Percentiles rank a stretch among this genome's conserved stretches.
Evolutionary conservation across 2,113 vertebrate genomes (phyloP).

Genomic region (Hassar affinis): DNA sequence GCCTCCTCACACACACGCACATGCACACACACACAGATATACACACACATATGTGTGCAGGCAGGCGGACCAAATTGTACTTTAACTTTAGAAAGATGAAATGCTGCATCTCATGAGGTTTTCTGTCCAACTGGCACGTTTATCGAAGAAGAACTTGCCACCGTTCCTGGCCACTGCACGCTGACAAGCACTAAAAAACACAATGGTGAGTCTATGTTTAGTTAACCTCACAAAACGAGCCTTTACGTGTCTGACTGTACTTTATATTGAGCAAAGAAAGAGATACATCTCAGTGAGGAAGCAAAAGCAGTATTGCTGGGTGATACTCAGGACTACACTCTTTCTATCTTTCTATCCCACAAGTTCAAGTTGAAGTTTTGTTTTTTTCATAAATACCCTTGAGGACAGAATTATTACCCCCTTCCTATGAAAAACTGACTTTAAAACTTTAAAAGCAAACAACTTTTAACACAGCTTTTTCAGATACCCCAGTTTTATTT

Average conservation of each 20-base stretch:
- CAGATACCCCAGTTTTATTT: too few relatives aligned
- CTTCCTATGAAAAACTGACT: too few relatives aligned
- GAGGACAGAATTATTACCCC: too few relatives aligned
- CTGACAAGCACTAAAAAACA: slow-evolving; percentile 55
- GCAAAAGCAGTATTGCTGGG: slow-evolving; percentile 6
- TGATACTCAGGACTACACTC: background rate
- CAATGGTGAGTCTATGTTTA: slow-evolving; percentile 54
- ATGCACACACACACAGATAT: background rate
- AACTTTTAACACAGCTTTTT: too few relatives aligned
- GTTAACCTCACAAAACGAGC: slow-evolving; percentile 41
- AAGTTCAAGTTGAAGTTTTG: background rate
- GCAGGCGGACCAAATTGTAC: slow-evolving; percentile 56
- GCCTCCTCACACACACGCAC: slow-evolving; percentile 9
- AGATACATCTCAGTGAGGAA: slow-evolving; percentile 33
- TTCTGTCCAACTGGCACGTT: slow-evolving; percentile 50
- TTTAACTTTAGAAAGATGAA: slow-evolving; percentile 60
- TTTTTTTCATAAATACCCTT: too few relatives aligned
- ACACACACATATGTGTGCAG: slow-evolving; percentile 29
- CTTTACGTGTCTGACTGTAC: slow-evolving; percentile 27
- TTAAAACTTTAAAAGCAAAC: too few relatives aligned
- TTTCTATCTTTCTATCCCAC: background rate
- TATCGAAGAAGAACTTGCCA: slow-evolving; percentile 50
- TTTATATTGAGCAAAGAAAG: slow-evolving; percentile 24
- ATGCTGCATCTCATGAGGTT: slow-evolving; percentile 56
- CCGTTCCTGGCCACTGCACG: slow-evolving; percentile 31